Evolutionary conservation across 2,113 vertebrate species (phyloP), one percentile per base, ranked within the genome.

Genomic region (Epinephelus moara): DNA sequence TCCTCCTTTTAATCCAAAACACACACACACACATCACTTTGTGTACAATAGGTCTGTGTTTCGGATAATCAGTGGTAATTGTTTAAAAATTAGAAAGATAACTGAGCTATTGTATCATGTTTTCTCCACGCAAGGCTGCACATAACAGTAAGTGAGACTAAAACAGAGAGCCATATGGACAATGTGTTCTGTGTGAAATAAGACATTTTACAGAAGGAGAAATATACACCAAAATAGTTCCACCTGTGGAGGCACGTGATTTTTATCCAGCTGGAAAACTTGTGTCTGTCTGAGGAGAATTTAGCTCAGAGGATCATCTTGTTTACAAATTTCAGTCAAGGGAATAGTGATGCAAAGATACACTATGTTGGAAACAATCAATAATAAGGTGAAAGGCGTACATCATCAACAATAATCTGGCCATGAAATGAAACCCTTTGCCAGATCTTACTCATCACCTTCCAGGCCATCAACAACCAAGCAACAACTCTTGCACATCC

Each of bases 141-240:
- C 3, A 64, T 11, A 23, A n/a, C 4, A n/a, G 30, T 6, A 10
- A n/a, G 4, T 42, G 11, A 23, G 21, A 57, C 27, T n/a, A 9
- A 50, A 9, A 3, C 25, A 72, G 37, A 71, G 21, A 11, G 5
- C 53, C 78, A 81, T 67, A 49, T 61, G 52, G 70, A 62, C 57
- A 71, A 85, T 63, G 68, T 74, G 67, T 27, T 42, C 6, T 66
- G 53, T 17, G 53, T 76, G 33, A 76, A 85, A 64, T 83, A 70
- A 63, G 40, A 85, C 62, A 80, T 80, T 63, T 70, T 27, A 81
- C 72, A 61, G 66, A 67, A 68, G 50, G 74, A 77, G 57, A 77
- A 78, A 75, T 78, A 21, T 61, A 56, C n/a, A 67, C 64, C 40
- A 84, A 78, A 86, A 50, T 60, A 63, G n/a, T 70, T 88, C 81